These are phyloP conservation scores for Drosophila paracracens DNA, from an alignment of 2,888 invertebrate genomes.

Conservation along the genomic window DNA sequence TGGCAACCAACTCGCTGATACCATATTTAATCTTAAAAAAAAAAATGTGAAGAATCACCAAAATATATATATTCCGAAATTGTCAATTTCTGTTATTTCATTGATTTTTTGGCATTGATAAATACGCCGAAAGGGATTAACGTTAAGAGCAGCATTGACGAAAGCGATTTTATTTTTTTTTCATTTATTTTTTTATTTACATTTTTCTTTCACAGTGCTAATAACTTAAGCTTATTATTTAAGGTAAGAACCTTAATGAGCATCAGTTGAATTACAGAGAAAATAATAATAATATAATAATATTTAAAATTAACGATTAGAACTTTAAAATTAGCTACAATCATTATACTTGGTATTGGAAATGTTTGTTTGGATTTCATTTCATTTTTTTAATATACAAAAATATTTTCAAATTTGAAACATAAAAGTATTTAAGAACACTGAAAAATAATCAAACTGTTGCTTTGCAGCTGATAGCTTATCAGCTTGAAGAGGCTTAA, in stretches of 20 bases:
- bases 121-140: not conserved
- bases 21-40: not conserved
- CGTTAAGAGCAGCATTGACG: not conserved
- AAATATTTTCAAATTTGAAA: not conserved
- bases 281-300: not conserved
- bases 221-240: too few species aligned
- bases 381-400: not conserved
- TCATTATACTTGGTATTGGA: not conserved
- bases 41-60: too few species aligned
- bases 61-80: rapidly evolving
- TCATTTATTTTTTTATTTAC: not conserved
- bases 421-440: not conserved
- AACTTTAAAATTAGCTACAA: not conserved
- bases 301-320: not conserved
- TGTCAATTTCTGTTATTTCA: not conserved
- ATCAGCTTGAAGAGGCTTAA: conserved; percentile 12
- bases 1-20: not conserved
- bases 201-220: not conserved
- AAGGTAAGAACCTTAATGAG: too few species aligned
- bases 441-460: not conserved
- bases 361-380: not conserved
- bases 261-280: too few species aligned
- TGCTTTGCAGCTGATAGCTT: not conserved
- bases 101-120: not conserved
- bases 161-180: not conserved